These are phyloP conservation scores for Pseudochirops corinnae DNA, from an alignment of 2,797 vertebrate species.

Conservation along the genomic window DNA sequence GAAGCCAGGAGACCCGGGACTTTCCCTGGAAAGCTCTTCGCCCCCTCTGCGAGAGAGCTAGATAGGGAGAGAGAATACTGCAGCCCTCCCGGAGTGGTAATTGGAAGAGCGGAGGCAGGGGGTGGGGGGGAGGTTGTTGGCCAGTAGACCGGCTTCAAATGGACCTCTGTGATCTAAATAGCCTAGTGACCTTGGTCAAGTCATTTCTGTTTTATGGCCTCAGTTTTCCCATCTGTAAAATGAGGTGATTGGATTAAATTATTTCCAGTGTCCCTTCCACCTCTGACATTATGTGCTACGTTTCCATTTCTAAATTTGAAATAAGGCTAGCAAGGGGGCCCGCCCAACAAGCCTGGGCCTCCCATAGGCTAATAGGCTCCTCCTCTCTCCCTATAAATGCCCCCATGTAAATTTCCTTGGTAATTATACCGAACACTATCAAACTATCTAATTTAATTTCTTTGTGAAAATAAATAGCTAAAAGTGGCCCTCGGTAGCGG, in stretches of 20 bases:
- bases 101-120: background rate
- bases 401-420: slow-evolving; percentile 78
- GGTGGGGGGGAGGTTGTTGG: too few species aligned
- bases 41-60: background rate
- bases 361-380: slow-evolving; percentile 50
- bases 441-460: slow-evolving; percentile 86
- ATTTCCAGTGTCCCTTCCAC: slow-evolving; percentile 1
- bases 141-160: background rate
- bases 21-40: background rate
- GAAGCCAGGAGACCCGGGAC: background rate
- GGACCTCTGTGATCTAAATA: background rate
- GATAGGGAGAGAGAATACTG: background rate
- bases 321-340: background rate
- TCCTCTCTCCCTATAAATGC: slow-evolving; percentile 61
- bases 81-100: background rate
- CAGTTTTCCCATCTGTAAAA: slow-evolving; percentile 15
- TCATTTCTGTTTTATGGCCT: background rate
- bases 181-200: background rate
- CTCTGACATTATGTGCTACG: background rate
- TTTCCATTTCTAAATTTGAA: background rate
- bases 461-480: slow-evolving; percentile 84
- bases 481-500: slow-evolving; percentile 80
- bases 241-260: background rate
- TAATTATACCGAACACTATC: slow-evolving; percentile 81
- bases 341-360: background rate